phyloP scores from a whole-genome alignment of 1,140 invertebrate genomes.

The Panonychus citri region DNA sequence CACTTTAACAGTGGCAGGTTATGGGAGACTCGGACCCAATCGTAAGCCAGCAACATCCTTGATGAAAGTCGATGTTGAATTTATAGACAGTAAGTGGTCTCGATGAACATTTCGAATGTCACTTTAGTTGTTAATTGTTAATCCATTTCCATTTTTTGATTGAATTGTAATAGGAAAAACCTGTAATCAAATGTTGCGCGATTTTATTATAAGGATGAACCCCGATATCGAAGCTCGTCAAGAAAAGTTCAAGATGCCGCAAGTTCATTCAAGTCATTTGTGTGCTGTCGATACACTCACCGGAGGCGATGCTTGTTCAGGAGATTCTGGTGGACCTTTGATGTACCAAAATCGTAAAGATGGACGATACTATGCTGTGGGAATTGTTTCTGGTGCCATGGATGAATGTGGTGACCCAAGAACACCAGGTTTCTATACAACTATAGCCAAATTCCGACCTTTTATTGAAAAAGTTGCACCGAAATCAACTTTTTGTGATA shows the following conservation, averaged over 20 bases:
- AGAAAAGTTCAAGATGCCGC: not conserved
- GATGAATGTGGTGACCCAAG: not conserved
- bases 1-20: not conserved
- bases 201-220: not conserved
- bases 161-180: not conserved
- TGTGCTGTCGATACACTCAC: not conserved
- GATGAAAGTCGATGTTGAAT: not conserved
- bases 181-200: not conserved
- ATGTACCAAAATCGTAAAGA: conserved; percentile 2
- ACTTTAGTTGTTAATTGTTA: not conserved
- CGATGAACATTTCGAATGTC: not conserved
- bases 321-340: conserved; percentile 13
- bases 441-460: not conserved
- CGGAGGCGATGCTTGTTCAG: not conserved
- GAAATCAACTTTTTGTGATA: not conserved
- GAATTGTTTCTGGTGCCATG: conserved; percentile 13
- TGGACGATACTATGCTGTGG: conserved; percentile 10
- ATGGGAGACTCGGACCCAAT: not conserved
- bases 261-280: not conserved
- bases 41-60: not conserved
- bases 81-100: not conserved
- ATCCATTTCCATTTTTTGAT: not conserved
- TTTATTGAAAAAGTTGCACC: not conserved
- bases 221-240: not conserved
- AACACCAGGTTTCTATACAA: not conserved